Evolutionary conservation across 1,140 invertebrate species (phyloP), one percentile per base, ranked within the genome.

Genomic region (Episyrphus balteatus): DNA sequence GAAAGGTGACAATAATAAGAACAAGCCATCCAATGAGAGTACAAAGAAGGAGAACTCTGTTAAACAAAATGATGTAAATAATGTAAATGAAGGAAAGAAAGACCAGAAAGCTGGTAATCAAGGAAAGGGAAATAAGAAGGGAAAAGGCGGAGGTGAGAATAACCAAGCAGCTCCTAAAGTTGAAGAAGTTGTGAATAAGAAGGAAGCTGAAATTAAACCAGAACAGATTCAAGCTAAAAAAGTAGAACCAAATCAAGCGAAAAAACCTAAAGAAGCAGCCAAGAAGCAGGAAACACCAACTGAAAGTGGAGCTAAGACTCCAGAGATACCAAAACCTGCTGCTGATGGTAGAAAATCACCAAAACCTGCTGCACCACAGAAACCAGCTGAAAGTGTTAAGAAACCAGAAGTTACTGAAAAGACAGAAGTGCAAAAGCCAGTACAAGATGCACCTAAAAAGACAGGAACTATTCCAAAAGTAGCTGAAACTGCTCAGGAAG

Each of bases 91-190:
- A 26, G 21, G 21, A 37, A n/a, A 37, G 36, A 37, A 37, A 37
- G 15, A 68, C 43, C 56, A 58, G 41, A 66, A 66, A 49, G 56
- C 66, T 46, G 54, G 48, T 36, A 19, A 26, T 37, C 13, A 26
- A 26, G 21, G 21, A 26, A 26, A 26, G 21, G 15, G 18, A 7
- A 42, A 42, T 13, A 42, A 21, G 40, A n/a, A n/a, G 13, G 36
- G 15, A 5, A 17, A 37, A 6, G 36, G 13, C 3, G 15, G 15
- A 37, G 13, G 15, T 17, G 36, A 37, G 13, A 34, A 34, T 10
- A n/a, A 10, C 9, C 33, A 9, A 10, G 21, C 21, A 8, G 21
- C 3, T 26, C 21, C 21, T 26, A 46, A 46, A 37, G 19, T 36
- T 2, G 33, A 36, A 17, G 21, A 38, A 34, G 14, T 30, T n/a